Evolutionary conservation across 1,140 invertebrate genomes (phyloP), one percentile per base, ranked within the genome.

Genomic region (Adelges cooleyi): DNA sequence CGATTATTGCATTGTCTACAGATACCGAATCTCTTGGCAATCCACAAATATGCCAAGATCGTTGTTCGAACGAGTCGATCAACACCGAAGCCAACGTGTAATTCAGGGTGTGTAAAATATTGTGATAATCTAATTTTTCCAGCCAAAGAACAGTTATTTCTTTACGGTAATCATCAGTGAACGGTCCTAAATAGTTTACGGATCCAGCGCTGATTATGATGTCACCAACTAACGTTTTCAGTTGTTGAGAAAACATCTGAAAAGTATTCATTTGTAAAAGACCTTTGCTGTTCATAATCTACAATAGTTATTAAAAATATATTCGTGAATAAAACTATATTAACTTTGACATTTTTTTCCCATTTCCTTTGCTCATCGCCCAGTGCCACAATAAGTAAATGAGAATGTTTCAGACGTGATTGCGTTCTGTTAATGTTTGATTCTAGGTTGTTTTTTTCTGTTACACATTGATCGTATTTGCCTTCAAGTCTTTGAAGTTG

Each of bases 151-250:
- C 54, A 9, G 85, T 78, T 17, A 90, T 78, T 48, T 86, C 78
- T 36, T 85, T 81, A 25, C 91, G 78, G 72, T 87, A 89, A 44
- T 75, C 74, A 50, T 80, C 79, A 0, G 90, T 91, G 70, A 94
- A 94, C 9, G 90, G 89, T 1, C 91, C 91, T 18, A 92, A 77
- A 75, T 95, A 95, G 22, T 91, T 89, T 11, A 95, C 84, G 65
- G 84, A 88, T 20, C 86, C 90, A 6, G 90, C 84, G 0, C 87
- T 87, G 11, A 94, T 80, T 51, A 95, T 77, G 6, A 89, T 85
- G 75, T 94, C 89, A 0, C 91, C 89, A 0, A 81, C 44, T 4
- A 59, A 36, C 1, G 38, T 59, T 11, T 25, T 18, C 13, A 59
- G n/a, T 18, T n/a, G 10, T 17, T 44, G 38, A 5, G 53, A 27